Conservation (phyloP, 2,888 invertebrate species). For the Drosophila affinis region DNA sequence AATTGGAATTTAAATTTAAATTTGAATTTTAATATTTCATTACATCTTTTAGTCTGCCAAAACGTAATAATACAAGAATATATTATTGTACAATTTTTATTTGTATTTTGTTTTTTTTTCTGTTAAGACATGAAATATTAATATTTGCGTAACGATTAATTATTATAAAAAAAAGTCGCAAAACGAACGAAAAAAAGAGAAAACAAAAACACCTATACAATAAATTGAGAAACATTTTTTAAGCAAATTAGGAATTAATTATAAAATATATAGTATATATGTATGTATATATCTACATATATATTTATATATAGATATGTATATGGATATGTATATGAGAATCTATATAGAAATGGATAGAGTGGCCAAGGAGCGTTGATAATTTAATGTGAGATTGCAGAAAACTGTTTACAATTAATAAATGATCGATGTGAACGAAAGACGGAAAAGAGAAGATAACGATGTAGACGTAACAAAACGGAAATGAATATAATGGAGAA, state of each 20-base stretch:
- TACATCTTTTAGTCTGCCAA: constrained; percentile 18
- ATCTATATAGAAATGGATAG: constrained; percentile 46
- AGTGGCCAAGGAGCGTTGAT: constrained; percentile 41
- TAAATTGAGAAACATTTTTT: constrained; percentile 65
- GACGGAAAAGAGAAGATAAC: constrained; percentile 8
- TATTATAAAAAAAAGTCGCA: neutral
- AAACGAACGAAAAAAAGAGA: constrained; percentile 38
- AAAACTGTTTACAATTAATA: constrained; percentile 70
- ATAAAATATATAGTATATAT: constrained; percentile 24
- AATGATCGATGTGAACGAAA: constrained; percentile 33
- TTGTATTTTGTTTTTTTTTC: constrained; percentile 12
- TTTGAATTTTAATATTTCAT: constrained; percentile 14
- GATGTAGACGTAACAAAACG: constrained; percentile 29
- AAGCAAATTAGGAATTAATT: constrained; percentile 65
- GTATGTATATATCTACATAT: constrained; percentile 31
- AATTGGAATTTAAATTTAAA: neutral
- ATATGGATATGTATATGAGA: constrained; percentile 48
- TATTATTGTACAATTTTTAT: constrained; percentile 22
- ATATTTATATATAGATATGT: constrained; percentile 13
- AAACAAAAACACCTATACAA: constrained; percentile 48
- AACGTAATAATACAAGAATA: neutral
- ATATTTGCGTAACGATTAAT: constrained; percentile 24
- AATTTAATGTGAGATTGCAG: constrained; percentile 40
- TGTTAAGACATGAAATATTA: constrained; percentile 30
- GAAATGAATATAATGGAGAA: constrained; percentile 42